A percentile compares a stretch with the other conserved stretches of the same genome.
Evolutionary conservation across 2,888 invertebrate genomes (phyloP).

Genomic region (Apodemia duryi): DNA sequence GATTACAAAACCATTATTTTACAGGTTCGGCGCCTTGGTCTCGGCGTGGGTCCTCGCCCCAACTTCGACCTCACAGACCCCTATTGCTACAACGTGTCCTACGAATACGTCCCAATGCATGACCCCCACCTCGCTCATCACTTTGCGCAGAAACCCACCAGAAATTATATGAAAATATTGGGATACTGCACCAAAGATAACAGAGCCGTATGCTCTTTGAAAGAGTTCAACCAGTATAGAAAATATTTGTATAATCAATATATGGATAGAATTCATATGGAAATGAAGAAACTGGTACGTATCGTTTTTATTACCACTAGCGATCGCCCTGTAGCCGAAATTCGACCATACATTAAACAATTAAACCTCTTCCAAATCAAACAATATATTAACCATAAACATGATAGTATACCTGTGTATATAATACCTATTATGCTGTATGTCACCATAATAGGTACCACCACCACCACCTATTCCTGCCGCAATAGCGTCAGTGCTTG

Average conservation of each 20-base stretch:
- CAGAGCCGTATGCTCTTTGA: constrained; percentile 80
- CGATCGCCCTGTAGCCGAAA: too few relatives aligned
- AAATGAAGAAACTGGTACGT: constrained; percentile 57
- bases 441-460: too few relatives aligned
- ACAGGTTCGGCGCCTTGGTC: constrained; percentile 61
- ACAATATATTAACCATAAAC: too few relatives aligned
- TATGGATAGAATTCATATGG: constrained; percentile 73
- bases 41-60: constrained; percentile 49
- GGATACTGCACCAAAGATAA: constrained; percentile 80
- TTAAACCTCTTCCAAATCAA: too few relatives aligned
- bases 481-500: too few relatives aligned
- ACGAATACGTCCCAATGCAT: constrained; percentile 79
- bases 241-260: constrained; percentile 78
- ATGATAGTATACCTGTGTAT: too few relatives aligned
- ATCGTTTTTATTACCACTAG: background rate
- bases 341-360: too few relatives aligned
- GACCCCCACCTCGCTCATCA: constrained; percentile 78
- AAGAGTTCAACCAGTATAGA: constrained; percentile 82
- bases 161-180: constrained; percentile 64
- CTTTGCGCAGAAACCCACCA: constrained; percentile 61
- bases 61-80: constrained; percentile 68
- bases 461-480: too few relatives aligned
- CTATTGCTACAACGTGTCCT: constrained; percentile 66
- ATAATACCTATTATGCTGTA: too few relatives aligned
- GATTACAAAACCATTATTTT: background rate